phyloP scores from a whole-genome alignment of 2,797 vertebrate species.

The Hyperoplus immaculatus region DNA sequence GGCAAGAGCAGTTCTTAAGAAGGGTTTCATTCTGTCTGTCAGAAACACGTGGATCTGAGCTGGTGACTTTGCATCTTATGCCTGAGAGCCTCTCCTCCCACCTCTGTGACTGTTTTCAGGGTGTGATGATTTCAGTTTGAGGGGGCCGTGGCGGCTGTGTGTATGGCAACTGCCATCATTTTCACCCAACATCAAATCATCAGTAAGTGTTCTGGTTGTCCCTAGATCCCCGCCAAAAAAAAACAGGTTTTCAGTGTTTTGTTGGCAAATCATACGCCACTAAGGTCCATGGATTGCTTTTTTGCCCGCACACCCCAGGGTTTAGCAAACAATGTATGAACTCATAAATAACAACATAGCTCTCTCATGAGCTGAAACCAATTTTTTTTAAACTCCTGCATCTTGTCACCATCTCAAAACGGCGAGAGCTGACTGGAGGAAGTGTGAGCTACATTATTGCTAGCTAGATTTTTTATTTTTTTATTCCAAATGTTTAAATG shows the following conservation, averaged over 20 bases:
- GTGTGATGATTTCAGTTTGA: conserved; percentile 35
- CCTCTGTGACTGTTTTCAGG: conserved; percentile 31
- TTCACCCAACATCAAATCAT: conserved; percentile 36
- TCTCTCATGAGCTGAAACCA: conserved; percentile 22
- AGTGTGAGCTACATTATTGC: neutral
- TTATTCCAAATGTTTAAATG: neutral
- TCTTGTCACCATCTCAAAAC: conserved; percentile 8
- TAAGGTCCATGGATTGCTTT: conserved; percentile 38
- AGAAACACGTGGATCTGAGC: conserved; percentile 49
- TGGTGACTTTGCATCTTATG: conserved; percentile 66
- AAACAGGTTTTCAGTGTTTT: conserved; percentile 29
- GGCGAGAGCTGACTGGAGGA: conserved; percentile 29
- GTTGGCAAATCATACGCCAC: conserved; percentile 29
- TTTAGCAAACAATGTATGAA: conserved; percentile 52
- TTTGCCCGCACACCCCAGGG: conserved; percentile 9
- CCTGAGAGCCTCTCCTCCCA: conserved; percentile 59
- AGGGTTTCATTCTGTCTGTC: conserved; percentile 63
- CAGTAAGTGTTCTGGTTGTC: conserved; percentile 28
- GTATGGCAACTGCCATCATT: conserved; percentile 31
- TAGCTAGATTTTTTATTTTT: too few species aligned
- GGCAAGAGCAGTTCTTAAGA: conserved; percentile 60
- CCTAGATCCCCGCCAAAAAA: conserved; percentile 15
- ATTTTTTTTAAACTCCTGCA: conserved; percentile 19
- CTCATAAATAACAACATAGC: conserved; percentile 29
- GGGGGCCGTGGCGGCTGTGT: conserved; percentile 12